Evolutionary conservation across 2,888 invertebrate species (phyloP).

Genomic region (Drosophila hamatofila): DNA sequence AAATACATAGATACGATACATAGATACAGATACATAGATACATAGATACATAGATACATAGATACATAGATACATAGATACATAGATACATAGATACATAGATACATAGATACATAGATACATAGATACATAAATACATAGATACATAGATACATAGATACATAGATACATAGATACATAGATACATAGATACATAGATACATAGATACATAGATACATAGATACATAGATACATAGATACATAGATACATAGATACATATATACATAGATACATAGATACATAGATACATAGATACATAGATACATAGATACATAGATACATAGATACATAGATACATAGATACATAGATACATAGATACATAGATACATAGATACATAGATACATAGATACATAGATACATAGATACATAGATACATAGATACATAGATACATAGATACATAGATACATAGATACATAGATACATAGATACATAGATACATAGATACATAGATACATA

Average conservation of each 20-base stretch:
- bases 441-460: not conserved
- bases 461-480: not conserved
- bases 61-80: conserved; percentile 1
- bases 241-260: not conserved
- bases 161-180: not conserved
- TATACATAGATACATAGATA: too few species aligned
- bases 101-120: not conserved
- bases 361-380: not conserved
- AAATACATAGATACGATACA: not conserved
- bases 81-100: not conserved
- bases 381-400: conserved; percentile 1
- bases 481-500: not conserved
- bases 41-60: not conserved
- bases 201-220: not conserved
- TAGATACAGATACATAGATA: not conserved
- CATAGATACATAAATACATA: not conserved
- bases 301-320: not conserved
- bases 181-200: not conserved
- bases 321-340: not conserved
- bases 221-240: not conserved
- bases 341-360: not conserved
- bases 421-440: not conserved
- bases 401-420: not conserved
- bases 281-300: not conserved
- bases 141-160: not conserved